These are phyloP conservation scores for Myanophis thanlyinensis DNA, from an alignment of 2,113 vertebrate genomes.

Conservation along the genomic window DNA sequence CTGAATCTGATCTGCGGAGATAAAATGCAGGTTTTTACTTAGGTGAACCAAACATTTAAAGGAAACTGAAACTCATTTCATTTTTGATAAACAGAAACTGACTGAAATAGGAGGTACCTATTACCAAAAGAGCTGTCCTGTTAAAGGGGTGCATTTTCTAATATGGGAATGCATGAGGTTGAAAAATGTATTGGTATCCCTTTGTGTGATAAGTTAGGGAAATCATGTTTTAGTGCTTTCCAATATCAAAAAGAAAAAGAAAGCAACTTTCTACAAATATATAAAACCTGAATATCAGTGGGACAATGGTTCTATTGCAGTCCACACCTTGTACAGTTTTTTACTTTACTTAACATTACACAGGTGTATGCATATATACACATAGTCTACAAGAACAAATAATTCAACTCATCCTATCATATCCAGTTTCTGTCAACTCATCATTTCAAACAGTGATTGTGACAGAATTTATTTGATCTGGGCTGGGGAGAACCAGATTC, in stretches of 20 bases:
- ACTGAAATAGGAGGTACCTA: not conserved
- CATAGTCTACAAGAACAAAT: not conserved
- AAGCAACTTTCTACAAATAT: not conserved
- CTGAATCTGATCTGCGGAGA: not conserved
- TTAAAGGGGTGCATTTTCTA: not conserved
- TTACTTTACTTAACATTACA: not conserved
- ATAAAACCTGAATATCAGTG: not conserved
- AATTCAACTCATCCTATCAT: not conserved
- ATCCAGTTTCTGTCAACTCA: not conserved
- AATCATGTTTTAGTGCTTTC: not conserved
- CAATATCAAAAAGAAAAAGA: not conserved
- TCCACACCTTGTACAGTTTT: not conserved
- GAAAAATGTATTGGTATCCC: not conserved
- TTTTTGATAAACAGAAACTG: not conserved
- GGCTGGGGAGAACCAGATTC: not conserved
- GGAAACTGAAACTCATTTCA: constrained; percentile 14
- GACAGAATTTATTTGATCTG: not conserved
- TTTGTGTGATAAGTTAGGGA: not conserved
- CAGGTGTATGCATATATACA: not conserved
- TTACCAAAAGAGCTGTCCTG: not conserved
- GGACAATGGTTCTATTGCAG: not conserved
- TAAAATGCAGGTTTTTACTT: not conserved
- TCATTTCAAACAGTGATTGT: not conserved
- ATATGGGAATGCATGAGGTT: not conserved
- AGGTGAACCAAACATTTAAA: not conserved